A percentile compares a stretch with the other conserved stretches of the same genome.
These are phyloP conservation scores for Haemorhous mexicanus DNA, from an alignment of 2,113 vertebrate genomes.

Conservation along the genomic window DNA sequence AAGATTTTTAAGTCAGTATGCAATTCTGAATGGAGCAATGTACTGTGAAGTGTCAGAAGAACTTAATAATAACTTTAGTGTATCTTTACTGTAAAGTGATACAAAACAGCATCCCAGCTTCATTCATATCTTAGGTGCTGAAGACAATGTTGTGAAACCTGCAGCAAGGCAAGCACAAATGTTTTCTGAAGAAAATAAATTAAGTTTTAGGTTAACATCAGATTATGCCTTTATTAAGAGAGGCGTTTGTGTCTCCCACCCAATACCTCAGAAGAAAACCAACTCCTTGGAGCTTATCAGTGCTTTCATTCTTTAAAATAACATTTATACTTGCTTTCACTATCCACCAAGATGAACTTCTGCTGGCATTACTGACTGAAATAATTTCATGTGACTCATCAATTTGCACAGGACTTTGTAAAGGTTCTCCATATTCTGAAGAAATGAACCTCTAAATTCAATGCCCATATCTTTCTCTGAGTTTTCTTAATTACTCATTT, in stretches of 20 bases:
- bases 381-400: conserved; percentile 53
- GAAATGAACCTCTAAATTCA: conserved; percentile 64
- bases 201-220: not conserved
- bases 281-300: not conserved
- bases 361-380: conserved; percentile 13
- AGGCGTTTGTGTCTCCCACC: not conserved
- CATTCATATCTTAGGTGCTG: not conserved
- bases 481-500: conserved; percentile 68
- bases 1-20: not conserved
- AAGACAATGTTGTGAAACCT: not conserved
- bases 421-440: conserved; percentile 41
- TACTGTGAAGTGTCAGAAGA: not conserved
- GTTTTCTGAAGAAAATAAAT: not conserved
- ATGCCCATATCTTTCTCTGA: conserved; percentile 14
- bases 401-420: conserved; percentile 32
- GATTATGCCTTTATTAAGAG: not conserved
- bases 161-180: not conserved
- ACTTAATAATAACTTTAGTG: not conserved
- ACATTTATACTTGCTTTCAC: not conserved
- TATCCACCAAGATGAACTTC: not conserved
- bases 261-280: not conserved
- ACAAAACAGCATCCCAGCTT: not conserved
- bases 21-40: not conserved
- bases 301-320: not conserved
- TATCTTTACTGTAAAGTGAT: not conserved